Evolutionary conservation across 2,113 vertebrate species (phyloP), one percentile per base, ranked within the genome.

Genomic region (Aleadryas rufinucha): DNA sequence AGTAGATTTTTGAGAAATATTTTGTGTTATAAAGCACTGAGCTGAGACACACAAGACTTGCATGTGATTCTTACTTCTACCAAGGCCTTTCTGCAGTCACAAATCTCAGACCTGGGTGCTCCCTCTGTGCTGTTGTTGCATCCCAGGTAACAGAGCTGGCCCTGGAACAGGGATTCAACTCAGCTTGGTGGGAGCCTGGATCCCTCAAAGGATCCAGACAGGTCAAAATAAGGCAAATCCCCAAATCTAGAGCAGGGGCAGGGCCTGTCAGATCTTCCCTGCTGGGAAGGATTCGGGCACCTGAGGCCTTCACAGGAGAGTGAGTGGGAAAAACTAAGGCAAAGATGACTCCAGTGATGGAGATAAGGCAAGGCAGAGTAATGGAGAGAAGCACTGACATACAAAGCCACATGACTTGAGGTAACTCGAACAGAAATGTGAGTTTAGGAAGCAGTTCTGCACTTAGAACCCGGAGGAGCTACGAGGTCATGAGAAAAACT

Each of bases 51-150:
- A 47, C 16, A 19, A 59, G 23, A 52, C 7, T 27, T 50, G 16
- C 15, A n/a, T 56, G 35, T 17, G 31, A 23, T 56, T 79, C 31
- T 28, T 52, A 9, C 21, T 60, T 57, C 35, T 70, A 19, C 26
- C 56, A 70, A 28, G 45, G 24, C 15, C 47, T 79, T 86, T 26
- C 71, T 53, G 28, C 14, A 56, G 33, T 28, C 49, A 65, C 14
- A 9, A 7, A 21, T 30, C 35, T 57, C 11, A 59, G 31, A 44
- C 31, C 71, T 31, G 31, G 15, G 30, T 4, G 6, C 9, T 41
- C 45, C 37, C 19, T 47, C 23, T 37, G 33, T 4, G 4, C 6
- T 30, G 10, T 39, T 2, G 0, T 5, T 9, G 9, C 50, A n/a
- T 24, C 19, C 68, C 75, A 68, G 49, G 17, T 47, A 30, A 76